Conservation (phyloP, 2,888 invertebrate species). For the Diogma glabrata region DNA sequence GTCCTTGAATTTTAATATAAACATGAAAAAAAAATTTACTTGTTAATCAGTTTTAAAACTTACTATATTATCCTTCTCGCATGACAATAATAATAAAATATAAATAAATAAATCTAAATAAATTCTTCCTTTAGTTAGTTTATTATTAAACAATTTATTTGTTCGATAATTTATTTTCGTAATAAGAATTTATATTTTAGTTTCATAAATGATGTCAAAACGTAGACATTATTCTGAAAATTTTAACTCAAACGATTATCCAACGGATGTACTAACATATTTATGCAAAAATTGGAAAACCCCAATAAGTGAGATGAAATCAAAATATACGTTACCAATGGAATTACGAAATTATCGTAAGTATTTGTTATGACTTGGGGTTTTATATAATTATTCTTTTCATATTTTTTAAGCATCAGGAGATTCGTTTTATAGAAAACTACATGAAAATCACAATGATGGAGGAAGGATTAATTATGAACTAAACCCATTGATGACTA, state of each 20-base stretch:
- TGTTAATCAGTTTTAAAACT: too few species aligned
- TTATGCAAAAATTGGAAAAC: constrained; percentile 6
- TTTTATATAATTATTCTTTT: neutral
- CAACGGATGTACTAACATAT: constrained; percentile 6
- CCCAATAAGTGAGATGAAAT: constrained; percentile 4
- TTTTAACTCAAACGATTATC: constrained; percentile 7
- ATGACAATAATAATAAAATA: too few species aligned
- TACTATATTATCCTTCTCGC: too few species aligned
- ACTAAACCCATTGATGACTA: constrained; percentile 1
- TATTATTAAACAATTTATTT: too few species aligned
- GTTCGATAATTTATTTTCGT: too few species aligned
- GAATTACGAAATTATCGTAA: constrained; percentile 1
- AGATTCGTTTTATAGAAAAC: constrained; percentile 5
- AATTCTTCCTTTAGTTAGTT: too few species aligned
- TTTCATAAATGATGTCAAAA: too few species aligned
- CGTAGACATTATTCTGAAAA: constrained; percentile 7
- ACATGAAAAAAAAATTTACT: too few species aligned
- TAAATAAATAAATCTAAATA: too few species aligned
- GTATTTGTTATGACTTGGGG: too few species aligned
- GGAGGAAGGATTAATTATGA: neutral
- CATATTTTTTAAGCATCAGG: neutral
- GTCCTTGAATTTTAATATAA: too few species aligned
- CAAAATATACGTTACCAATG: neutral
- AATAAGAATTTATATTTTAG: too few species aligned
- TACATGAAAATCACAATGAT: constrained; percentile 1